phyloP scores from a whole-genome alignment of 2,888 invertebrate genomes.

The Dendrolimus pini region DNA sequence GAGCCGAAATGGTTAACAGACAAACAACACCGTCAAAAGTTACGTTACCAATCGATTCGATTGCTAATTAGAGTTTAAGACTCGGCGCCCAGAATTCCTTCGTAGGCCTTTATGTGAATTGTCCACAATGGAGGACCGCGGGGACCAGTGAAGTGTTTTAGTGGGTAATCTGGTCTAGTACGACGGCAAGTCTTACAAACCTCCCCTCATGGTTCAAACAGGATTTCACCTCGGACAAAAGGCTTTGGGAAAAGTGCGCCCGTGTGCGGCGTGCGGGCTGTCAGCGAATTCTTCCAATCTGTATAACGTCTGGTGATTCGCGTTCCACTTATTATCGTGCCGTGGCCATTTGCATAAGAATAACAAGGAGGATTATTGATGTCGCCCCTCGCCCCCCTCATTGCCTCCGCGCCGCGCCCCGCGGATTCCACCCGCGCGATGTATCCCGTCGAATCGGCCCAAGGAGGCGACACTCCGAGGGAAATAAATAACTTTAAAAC shows the following conservation, averaged over 20 bases:
- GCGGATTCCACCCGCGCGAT: slow-evolving; percentile 10
- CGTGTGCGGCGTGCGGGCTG: slow-evolving; percentile 29
- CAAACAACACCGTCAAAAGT: too few species aligned
- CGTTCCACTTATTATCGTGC: slow-evolving; percentile 73
- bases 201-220: too few species aligned
- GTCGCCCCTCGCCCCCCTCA: slow-evolving; percentile 26
- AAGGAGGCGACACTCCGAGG: neutral
- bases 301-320: slow-evolving; percentile 69
- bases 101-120: too few species aligned
- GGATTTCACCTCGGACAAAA: too few species aligned
- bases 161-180: too few species aligned
- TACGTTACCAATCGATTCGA: too few species aligned
- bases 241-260: slow-evolving; percentile 7
- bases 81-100: too few species aligned
- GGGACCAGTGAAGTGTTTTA: too few species aligned
- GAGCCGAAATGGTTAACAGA: too few species aligned
- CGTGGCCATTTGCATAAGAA: slow-evolving; percentile 74
- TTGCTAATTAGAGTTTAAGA: too few species aligned
- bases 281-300: slow-evolving; percentile 68
- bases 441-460: neutral
- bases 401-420: slow-evolving; percentile 19
- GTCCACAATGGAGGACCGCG: too few species aligned
- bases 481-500: neutral
- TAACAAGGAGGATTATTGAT: slow-evolving; percentile 76
- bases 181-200: too few species aligned